Conservation (phyloP, 1,140 invertebrate species). For the Achatina immaculata region DNA sequence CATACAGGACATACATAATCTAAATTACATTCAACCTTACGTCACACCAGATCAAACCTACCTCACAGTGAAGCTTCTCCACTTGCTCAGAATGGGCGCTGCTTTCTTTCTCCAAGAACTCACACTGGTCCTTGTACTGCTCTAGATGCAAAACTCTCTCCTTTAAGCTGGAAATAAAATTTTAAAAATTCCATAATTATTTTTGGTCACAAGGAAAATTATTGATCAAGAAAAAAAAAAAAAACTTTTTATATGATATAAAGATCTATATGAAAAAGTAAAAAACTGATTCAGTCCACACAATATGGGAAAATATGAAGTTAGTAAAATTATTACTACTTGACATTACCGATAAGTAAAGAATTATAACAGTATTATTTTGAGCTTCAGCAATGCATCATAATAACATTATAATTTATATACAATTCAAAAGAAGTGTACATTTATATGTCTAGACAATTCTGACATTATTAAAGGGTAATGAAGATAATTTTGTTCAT, state of each 20-base stretch:
- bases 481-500: too few species aligned
- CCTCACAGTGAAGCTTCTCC: conserved; percentile 10
- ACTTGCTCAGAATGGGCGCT: conserved; percentile 21
- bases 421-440: too few species aligned
- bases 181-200: neutral
- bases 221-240: neutral
- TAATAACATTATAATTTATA: too few species aligned
- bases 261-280: neutral
- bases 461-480: too few species aligned
- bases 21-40: too few species aligned
- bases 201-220: neutral
- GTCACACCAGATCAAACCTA: too few species aligned
- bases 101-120: conserved; percentile 25
- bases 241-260: neutral
- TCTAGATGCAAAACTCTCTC: neutral
- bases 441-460: too few species aligned
- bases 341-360: too few species aligned
- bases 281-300: neutral
- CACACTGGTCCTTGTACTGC: conserved; percentile 20
- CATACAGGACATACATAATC: too few species aligned
- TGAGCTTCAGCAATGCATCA: too few species aligned
- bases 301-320: neutral
- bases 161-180: conserved; percentile 22
- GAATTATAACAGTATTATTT: too few species aligned
- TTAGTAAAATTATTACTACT: too few species aligned